phyloP scores from a whole-genome alignment of 2,888 invertebrate genomes.

The Ferrisia virgata region DNA sequence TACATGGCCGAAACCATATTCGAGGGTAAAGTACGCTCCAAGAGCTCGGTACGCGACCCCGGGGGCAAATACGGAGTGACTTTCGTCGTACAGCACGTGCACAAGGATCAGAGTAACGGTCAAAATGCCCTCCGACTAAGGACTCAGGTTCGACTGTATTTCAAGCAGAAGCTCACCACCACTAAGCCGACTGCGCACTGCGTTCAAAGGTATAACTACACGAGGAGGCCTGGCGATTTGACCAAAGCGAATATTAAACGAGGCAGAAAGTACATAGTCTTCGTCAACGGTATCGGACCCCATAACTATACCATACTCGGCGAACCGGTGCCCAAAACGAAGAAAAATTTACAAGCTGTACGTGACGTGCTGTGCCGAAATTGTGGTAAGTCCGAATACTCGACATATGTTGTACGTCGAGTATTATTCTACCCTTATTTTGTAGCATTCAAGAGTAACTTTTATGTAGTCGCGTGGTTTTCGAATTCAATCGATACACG shows the following conservation, averaged over 20 bases:
- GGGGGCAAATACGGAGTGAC: constrained; percentile 63
- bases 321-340: constrained; percentile 56
- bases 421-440: too few relatives aligned
- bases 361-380: constrained; percentile 51
- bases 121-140: constrained; percentile 46
- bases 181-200: constrained; percentile 48
- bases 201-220: constrained; percentile 50
- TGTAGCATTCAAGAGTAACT: too few relatives aligned
- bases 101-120: constrained; percentile 58
- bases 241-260: constrained; percentile 60
- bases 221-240: constrained; percentile 52
- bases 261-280: constrained; percentile 61
- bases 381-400: constrained; percentile 52
- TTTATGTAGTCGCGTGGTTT: too few relatives aligned
- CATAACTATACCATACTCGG: constrained; percentile 61
- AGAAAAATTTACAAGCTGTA: constrained; percentile 51
- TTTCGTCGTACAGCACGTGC: constrained; percentile 63
- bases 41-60: constrained; percentile 59
- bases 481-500: too few relatives aligned
- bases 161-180: constrained; percentile 48
- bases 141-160: constrained; percentile 48
- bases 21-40: constrained; percentile 64
- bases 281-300: constrained; percentile 60
- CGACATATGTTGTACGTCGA: too few relatives aligned
- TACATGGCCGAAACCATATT: constrained; percentile 66